Evolutionary conservation across 2,888 invertebrate genomes (phyloP).

Genomic region (Hipparchia semele): DNA sequence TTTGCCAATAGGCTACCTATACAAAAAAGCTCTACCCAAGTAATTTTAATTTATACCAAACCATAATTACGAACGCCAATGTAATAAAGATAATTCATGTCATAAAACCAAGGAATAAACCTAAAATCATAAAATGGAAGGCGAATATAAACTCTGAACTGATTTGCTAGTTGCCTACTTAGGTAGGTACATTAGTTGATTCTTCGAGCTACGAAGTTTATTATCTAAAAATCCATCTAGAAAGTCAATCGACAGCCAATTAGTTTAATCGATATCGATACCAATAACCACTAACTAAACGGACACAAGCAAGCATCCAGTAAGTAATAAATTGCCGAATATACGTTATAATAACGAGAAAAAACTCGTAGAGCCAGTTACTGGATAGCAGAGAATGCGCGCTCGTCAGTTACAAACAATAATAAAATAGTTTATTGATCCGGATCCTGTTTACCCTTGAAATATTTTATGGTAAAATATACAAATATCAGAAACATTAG

Average conservation of each 20-base stretch:
- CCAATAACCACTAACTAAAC: background rate
- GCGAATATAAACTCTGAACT: background rate
- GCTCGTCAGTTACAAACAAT: slow-evolving; percentile 46
- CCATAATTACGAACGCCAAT: too few relatives aligned
- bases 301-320: background rate
- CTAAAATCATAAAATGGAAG: too few relatives aligned
- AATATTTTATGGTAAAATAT: background rate
- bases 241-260: slow-evolving; percentile 14
- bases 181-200: too few relatives aligned
- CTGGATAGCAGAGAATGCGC: slow-evolving; percentile 58
- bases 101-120: too few relatives aligned
- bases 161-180: background rate
- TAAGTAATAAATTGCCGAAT: slow-evolving; percentile 46
- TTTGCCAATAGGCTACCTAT: too few relatives aligned
- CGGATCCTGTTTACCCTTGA: slow-evolving; percentile 27
- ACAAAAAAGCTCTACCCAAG: too few relatives aligned
- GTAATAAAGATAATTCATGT: too few relatives aligned
- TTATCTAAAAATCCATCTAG: background rate
- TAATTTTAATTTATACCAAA: too few relatives aligned
- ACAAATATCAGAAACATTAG: background rate
- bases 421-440: slow-evolving; percentile 41
- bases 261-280: slow-evolving; percentile 11
- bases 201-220: too few relatives aligned
- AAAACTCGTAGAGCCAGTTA: slow-evolving; percentile 71
- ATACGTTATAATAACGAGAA: slow-evolving; percentile 46